Evolutionary conservation across 2,888 invertebrate genomes (phyloP).

Genomic region (Conomelus anceps): DNA sequence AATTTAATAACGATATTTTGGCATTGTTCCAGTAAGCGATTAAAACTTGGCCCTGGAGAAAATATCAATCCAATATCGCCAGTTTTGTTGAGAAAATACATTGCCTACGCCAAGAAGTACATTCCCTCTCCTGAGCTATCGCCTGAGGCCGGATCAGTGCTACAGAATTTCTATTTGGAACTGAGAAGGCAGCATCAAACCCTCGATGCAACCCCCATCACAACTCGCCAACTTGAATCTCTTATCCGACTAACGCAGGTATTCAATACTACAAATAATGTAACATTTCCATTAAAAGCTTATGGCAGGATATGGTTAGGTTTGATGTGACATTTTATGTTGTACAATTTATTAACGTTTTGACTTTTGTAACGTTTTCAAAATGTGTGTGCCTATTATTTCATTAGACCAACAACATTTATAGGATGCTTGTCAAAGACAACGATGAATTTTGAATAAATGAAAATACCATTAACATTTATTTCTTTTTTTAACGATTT

Average conservation of each 20-base stretch:
- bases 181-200: conserved; percentile 61
- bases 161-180: conserved; percentile 75
- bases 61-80: conserved; percentile 65
- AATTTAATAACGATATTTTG: not conserved
- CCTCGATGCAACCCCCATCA: conserved; percentile 69
- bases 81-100: conserved; percentile 76
- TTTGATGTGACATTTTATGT: no score
- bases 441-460: no score
- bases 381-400: no score
- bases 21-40: conserved; percentile 48
- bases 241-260: conserved; percentile 76
- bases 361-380: no score
- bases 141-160: conserved; percentile 58
- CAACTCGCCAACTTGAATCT: conserved; percentile 82
- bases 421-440: no score
- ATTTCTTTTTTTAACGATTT: no score
- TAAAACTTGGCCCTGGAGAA: conserved; percentile 55
- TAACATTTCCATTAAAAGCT: no score
- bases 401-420: no score
- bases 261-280: conserved; percentile 30
- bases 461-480: no score
- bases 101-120: conserved; percentile 83
- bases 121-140: conserved; percentile 69
- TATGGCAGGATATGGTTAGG: no score
- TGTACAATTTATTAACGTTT: no score